These are phyloP conservation scores for Helleia helle DNA, from an alignment of 2,888 invertebrate genomes.

Conservation along the genomic window DNA sequence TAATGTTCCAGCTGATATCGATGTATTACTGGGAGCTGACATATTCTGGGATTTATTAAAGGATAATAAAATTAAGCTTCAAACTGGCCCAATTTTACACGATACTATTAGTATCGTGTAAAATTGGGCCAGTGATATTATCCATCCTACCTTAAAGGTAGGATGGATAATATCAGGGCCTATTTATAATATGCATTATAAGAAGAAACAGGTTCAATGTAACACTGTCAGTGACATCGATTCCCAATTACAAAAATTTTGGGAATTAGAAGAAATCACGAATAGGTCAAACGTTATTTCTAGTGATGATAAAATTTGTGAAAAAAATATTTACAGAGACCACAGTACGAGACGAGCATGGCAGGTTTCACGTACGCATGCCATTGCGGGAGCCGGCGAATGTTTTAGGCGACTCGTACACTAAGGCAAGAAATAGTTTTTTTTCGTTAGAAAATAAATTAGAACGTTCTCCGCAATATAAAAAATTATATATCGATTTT, in stretches of 20 bases:
- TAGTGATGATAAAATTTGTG: background rate
- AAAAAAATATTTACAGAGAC: slow-evolving; percentile 1
- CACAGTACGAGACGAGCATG: slow-evolving; percentile 13
- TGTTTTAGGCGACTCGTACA: slow-evolving; percentile 16
- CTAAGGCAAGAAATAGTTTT: slow-evolving; percentile 15
- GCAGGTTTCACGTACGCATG: slow-evolving; percentile 17
- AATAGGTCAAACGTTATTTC: background rate
- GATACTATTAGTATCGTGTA: slow-evolving; percentile 9
- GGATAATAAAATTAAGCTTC: no score
- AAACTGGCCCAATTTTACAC: no score
- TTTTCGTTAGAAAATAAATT: slow-evolving; percentile 17
- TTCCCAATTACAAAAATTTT: slow-evolving; percentile 12
- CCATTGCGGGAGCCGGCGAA: slow-evolving; percentile 14
- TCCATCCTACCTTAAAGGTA: slow-evolving; percentile 16
- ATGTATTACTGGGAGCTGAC: slow-evolving; percentile 12
- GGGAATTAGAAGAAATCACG: slow-evolving; percentile 14
- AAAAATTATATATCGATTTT: slow-evolving; percentile 18
- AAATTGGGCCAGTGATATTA: slow-evolving; percentile 10
- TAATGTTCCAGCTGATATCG: slow-evolving; percentile 9
- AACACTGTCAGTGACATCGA: background rate
- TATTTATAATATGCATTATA: slow-evolving; percentile 2
- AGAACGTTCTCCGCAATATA: slow-evolving; percentile 10
- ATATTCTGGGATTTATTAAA: slow-evolving; percentile 21
- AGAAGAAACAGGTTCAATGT: background rate
- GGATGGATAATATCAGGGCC: slow-evolving; percentile 18